A percentile compares a stretch with the other conserved stretches of the same genome.
These are phyloP conservation scores for Fopius arisanus DNA, from an alignment of 1,140 invertebrate species.

Conservation along the genomic window DNA sequence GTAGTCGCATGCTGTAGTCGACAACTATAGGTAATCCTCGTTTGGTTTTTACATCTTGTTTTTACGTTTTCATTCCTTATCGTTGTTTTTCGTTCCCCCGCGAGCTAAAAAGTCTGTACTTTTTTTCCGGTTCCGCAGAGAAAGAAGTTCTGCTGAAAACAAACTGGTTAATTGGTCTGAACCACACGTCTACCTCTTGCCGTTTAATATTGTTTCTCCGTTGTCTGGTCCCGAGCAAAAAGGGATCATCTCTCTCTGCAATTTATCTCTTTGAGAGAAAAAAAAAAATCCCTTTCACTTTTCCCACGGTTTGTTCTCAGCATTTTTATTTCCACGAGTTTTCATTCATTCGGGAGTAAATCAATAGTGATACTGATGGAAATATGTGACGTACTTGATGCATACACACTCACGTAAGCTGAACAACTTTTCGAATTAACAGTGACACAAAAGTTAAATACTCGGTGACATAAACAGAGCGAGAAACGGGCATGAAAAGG, in stretches of 20 bases:
- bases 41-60: neutral
- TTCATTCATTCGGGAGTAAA: neutral
- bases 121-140: neutral
- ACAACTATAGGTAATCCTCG: neutral
- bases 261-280: neutral
- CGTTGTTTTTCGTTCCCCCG: neutral
- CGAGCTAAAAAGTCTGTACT: neutral
- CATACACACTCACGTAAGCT: neutral
- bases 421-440: neutral
- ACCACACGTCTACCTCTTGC: neutral
- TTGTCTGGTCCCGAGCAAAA: neutral
- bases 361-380: neutral
- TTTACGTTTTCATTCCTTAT: neutral
- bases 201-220: neutral
- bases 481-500: neutral
- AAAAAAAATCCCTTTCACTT: neutral
- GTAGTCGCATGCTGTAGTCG: no score
- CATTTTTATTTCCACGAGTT: neutral
- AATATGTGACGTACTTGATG: neutral
- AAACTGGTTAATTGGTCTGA: neutral
- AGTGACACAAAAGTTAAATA: neutral
- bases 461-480: neutral
- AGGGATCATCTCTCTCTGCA: neutral
- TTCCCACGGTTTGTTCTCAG: neutral
- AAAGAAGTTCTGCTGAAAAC: neutral